Evolutionary conservation across 1,140 invertebrate species (phyloP).

Genomic region (Drosophila parabipectinata): DNA sequence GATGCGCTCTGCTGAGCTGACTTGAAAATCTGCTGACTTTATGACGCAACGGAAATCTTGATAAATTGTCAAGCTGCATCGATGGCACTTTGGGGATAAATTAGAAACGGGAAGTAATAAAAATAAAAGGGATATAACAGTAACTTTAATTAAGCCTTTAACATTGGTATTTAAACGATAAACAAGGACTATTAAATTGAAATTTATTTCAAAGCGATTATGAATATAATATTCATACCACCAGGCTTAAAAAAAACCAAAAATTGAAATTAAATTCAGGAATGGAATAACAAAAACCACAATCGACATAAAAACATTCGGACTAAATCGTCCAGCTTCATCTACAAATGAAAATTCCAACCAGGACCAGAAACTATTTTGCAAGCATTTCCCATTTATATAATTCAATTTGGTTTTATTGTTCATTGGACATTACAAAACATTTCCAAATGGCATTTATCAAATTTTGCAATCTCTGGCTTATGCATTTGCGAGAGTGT

Average conservation of each 20-base stretch:
- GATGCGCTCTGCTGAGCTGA: conserved; percentile 26
- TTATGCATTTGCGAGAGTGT: conserved; percentile 1
- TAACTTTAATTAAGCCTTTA: neutral
- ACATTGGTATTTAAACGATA: neutral
- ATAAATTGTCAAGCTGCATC: conserved; percentile 51
- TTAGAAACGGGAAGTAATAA: neutral
- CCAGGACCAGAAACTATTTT: conserved; percentile 14
- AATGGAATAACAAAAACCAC: neutral
- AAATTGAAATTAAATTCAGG: conserved; percentile 2
- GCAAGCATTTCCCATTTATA: conserved; percentile 42
- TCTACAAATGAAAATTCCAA: conserved; percentile 32
- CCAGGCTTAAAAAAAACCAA: neutral
- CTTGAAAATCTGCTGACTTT: conserved; percentile 31
- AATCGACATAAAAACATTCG: conserved; percentile 1
- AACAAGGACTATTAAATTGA: neutral
- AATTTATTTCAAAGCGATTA: neutral
- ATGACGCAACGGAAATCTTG: conserved; percentile 62
- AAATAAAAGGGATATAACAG: neutral
- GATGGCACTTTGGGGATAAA: neutral
- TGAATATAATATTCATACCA: neutral
- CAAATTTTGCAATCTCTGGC: conserved; percentile 59
- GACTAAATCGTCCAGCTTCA: conserved; percentile 12
- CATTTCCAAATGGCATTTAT: conserved; percentile 68
- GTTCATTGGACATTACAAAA: conserved; percentile 62
- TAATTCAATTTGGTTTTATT: conserved; percentile 74